phyloP scores from a whole-genome alignment of 2,797 vertebrate species.

The Semaprochilodus insignis region DNA sequence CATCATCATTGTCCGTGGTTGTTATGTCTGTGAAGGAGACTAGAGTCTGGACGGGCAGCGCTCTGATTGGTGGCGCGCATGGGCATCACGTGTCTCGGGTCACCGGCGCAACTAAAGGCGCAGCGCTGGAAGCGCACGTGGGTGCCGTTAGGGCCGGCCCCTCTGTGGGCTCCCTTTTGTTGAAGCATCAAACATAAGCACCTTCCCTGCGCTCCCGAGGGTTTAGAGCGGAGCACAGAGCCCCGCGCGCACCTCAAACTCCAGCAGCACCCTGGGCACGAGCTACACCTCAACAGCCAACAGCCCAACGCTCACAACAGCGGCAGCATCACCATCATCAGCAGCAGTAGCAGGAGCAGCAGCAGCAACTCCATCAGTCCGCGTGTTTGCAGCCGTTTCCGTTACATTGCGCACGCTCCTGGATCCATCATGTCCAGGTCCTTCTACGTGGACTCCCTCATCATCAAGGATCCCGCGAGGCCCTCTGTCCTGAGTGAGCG shows the following conservation, averaged over 20 bases:
- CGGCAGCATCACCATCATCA: conserved; percentile 8
- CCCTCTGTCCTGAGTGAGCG: conserved; percentile 83
- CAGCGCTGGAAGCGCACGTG: conserved; percentile 86
- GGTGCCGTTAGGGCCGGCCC: conserved; percentile 94
- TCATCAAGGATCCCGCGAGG: conserved; percentile 93
- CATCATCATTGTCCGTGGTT: neutral
- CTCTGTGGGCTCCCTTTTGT: conserved; percentile 98
- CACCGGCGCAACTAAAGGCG: conserved; percentile 83
- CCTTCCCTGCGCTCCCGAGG: conserved; percentile 85
- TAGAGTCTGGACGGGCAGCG: conserved; percentile 39
- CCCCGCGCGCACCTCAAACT: conserved; percentile 38
- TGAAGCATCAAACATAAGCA: conserved; percentile 93
- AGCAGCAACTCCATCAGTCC: neutral
- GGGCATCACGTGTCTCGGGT: conserved; percentile 91
- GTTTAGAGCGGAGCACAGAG: conserved; percentile 73
- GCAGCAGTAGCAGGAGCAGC: conserved; percentile 48
- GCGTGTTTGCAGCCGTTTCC: neutral
- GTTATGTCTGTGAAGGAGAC: neutral
- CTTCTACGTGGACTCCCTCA: conserved; percentile 99
- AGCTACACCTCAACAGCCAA: conserved; percentile 14
- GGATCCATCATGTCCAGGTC: conserved; percentile 89
- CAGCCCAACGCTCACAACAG: neutral
- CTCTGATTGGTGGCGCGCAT: conserved; percentile 81
- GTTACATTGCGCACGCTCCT: neutral
- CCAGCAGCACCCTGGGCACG: conserved; percentile 12